Evolutionary conservation across 2,113 vertebrate species (phyloP).

Genomic region (Onychostoma macrolepis): DNA sequence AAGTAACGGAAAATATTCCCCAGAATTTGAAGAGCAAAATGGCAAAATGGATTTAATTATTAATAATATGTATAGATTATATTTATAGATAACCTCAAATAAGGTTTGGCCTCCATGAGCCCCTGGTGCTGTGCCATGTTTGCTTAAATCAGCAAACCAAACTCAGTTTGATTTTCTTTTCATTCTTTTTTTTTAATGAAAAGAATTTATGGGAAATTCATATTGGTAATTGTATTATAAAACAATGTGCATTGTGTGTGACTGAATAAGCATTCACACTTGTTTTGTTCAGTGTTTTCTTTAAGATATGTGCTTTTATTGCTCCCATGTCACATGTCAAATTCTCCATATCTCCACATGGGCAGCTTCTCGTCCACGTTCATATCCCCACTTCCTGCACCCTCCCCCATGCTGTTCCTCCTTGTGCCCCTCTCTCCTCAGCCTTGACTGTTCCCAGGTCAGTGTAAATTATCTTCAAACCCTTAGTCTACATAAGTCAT

Average conservation of each 20-base stretch:
- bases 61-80: slow-evolving; percentile 2
- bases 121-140: slow-evolving; percentile 22
- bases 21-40: neutral
- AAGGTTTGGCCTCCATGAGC: neutral
- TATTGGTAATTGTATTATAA: neutral
- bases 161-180: slow-evolving; percentile 8
- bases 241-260: neutral
- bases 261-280: neutral
- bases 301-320: neutral
- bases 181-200: slow-evolving; percentile 1
- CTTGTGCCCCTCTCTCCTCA: neutral
- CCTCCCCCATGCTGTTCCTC: neutral
- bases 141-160: slow-evolving; percentile 18
- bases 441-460: slow-evolving; percentile 28
- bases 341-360: neutral
- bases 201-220: neutral
- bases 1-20: neutral
- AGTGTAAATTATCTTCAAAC: slow-evolving; percentile 32
- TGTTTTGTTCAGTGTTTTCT: neutral
- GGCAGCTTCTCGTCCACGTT: neutral
- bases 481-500: neutral
- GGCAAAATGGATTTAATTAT: neutral
- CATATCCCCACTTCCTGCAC: neutral
- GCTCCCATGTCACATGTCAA: neutral
- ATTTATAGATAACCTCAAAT: neutral